Evolutionary conservation across 2,797 vertebrate genomes (phyloP).

Genomic region (Pseudopleuronectes americanus): DNA sequence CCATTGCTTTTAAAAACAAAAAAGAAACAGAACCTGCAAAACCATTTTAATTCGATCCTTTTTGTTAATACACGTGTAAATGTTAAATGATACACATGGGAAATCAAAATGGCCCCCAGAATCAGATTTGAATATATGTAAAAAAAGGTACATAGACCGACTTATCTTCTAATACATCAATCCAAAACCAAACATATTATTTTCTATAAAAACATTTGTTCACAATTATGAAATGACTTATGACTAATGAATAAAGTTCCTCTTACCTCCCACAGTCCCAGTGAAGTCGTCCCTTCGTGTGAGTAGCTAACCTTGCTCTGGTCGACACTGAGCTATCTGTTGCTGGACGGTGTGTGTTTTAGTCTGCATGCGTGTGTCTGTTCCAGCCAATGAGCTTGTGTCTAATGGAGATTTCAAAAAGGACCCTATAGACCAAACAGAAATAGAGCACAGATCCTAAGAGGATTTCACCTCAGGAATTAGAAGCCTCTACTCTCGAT

Average conservation of each 20-base stretch:
- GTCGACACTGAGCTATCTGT: constrained; percentile 60
- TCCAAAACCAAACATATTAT: not conserved
- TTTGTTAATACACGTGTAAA: not conserved
- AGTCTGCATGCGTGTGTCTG: constrained; percentile 66
- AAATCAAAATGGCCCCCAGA: not conserved
- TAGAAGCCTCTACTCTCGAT: constrained; percentile 82
- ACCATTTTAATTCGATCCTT: not conserved
- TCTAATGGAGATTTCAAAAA: constrained; percentile 82
- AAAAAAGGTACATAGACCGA: not conserved
- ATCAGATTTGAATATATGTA: not conserved
- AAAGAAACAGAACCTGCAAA: fast-evolving
- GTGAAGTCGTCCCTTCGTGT: constrained; percentile 46
- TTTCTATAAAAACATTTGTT: not conserved
- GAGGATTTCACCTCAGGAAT: constrained; percentile 93
- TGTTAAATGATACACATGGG: not conserved
- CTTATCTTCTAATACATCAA: not conserved
- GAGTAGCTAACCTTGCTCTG: constrained; percentile 53
- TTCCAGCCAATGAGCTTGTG: constrained; percentile 77
- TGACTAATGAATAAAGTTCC: constrained; percentile 7
- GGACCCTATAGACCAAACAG: constrained; percentile 83
- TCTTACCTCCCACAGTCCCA: constrained; percentile 71
- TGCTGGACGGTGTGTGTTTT: constrained; percentile 58
- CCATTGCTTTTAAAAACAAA: not conserved
- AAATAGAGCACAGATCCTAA: constrained; percentile 93
- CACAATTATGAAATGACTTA: not conserved